These are phyloP conservation scores for Rynchops niger DNA, from an alignment of 2,113 vertebrate genomes.

Conservation along the genomic window DNA sequence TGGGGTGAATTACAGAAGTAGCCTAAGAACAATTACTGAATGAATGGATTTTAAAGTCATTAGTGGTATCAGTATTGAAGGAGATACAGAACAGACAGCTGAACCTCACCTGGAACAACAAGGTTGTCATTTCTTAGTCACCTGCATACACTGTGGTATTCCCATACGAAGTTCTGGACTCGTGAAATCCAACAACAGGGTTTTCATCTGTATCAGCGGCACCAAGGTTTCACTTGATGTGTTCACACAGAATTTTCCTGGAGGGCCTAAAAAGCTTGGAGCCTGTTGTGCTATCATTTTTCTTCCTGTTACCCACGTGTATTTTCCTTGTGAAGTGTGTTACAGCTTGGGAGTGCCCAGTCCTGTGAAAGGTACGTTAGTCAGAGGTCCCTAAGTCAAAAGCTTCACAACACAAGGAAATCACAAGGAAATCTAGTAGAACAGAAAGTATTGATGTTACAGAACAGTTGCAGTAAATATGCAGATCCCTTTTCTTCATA, in stretches of 20 bases:
- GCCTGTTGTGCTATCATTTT: background rate
- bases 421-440: background rate
- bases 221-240: background rate
- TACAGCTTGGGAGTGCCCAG: background rate
- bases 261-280: background rate
- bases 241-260: background rate
- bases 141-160: background rate
- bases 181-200: background rate
- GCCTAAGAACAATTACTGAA: background rate
- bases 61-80: background rate
- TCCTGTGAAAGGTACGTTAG: background rate
- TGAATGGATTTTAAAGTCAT: background rate
- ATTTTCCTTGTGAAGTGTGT: background rate
- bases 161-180: background rate
- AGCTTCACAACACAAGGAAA: background rate
- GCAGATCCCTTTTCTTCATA: background rate
- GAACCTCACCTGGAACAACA: background rate
- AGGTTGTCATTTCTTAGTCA: background rate
- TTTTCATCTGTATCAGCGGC: background rate
- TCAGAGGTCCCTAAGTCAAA: background rate
- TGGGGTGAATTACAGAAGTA: background rate
- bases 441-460: background rate
- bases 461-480: background rate
- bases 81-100: background rate
- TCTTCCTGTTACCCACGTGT: background rate